Evolutionary conservation across 2,888 invertebrate genomes (phyloP).

Genomic region (Yponomeuta malinellus): DNA sequence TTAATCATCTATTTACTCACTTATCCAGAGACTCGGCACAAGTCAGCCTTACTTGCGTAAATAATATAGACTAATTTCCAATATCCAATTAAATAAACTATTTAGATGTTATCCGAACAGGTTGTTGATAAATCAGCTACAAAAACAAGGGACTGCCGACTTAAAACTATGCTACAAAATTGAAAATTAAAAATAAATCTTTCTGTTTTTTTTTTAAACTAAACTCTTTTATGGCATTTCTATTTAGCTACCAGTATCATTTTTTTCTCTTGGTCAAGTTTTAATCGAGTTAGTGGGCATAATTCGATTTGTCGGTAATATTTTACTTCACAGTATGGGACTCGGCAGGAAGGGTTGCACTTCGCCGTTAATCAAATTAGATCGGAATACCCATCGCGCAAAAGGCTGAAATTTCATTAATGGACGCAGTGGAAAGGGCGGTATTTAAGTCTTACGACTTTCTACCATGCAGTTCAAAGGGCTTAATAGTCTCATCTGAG

Average conservation of each 20-base stretch:
- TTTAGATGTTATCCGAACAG: no score
- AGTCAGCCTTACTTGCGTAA: no score
- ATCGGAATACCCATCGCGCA: constrained; percentile 24
- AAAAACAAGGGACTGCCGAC: no score
- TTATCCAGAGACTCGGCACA: no score
- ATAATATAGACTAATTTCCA: no score
- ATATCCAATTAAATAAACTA: no score
- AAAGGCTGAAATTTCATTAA: constrained; percentile 20
- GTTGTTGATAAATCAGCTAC: no score
- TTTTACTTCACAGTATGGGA: constrained; percentile 43
- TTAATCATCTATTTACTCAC: no score
- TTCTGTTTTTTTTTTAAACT: neutral
- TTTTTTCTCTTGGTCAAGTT: neutral
- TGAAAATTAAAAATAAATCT: no score
- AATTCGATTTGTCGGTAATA: constrained; percentile 27
- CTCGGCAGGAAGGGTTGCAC: constrained; percentile 44
- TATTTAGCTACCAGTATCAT: neutral
- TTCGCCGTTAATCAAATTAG: constrained; percentile 28
- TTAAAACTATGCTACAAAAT: no score
- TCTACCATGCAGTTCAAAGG: neutral
- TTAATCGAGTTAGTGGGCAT: constrained; percentile 4
- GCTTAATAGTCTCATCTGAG: neutral
- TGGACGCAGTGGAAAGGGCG: neutral
- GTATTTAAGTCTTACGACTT: neutral
- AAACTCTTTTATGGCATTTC: neutral